A percentile compares a stretch with the other conserved stretches of the same genome.
These are phyloP conservation scores for Galeopsomyia nigrocyanea DNA, from an alignment of 2,888 invertebrate genomes.

Conservation along the genomic window DNA sequence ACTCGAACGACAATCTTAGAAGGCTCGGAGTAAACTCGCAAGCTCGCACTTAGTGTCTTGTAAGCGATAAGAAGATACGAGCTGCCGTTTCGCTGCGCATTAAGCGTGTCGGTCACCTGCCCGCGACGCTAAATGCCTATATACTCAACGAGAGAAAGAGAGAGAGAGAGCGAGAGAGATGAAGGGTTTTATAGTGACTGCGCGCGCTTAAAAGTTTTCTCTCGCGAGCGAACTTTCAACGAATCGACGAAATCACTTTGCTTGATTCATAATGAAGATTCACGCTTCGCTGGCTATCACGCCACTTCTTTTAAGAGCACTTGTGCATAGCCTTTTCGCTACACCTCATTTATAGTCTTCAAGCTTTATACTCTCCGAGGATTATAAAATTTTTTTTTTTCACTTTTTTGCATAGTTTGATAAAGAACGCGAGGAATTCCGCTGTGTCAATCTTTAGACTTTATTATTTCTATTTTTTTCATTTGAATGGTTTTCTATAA, in stretches of 20 bases:
- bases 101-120: constrained; percentile 9
- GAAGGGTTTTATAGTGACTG: constrained; percentile 39
- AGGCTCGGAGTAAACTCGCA: constrained; percentile 30
- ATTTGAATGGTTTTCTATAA: no score
- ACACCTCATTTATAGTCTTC: neutral
- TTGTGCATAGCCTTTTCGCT: neutral
- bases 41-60: constrained; percentile 42
- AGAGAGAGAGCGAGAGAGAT: neutral
- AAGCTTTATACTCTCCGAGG: no score
- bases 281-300: constrained; percentile 29
- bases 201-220: constrained; percentile 32
- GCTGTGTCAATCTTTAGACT: no score
- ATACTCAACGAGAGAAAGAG: no score
- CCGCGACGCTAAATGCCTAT: no score
- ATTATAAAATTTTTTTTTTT: no score
- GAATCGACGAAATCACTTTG: constrained; percentile 41
- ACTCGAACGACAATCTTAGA: constrained; percentile 6
- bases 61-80: constrained; percentile 43
- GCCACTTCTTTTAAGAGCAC: constrained; percentile 11
- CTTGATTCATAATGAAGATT: constrained; percentile 41
- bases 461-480: no score
- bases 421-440: no score
- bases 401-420: no score
- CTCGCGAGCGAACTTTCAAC: constrained; percentile 25
- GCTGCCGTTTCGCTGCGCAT: constrained; percentile 27